These are phyloP conservation scores for Cryptocephalus primarius DNA, from an alignment of 2,888 invertebrate genomes.

Conservation along the genomic window DNA sequence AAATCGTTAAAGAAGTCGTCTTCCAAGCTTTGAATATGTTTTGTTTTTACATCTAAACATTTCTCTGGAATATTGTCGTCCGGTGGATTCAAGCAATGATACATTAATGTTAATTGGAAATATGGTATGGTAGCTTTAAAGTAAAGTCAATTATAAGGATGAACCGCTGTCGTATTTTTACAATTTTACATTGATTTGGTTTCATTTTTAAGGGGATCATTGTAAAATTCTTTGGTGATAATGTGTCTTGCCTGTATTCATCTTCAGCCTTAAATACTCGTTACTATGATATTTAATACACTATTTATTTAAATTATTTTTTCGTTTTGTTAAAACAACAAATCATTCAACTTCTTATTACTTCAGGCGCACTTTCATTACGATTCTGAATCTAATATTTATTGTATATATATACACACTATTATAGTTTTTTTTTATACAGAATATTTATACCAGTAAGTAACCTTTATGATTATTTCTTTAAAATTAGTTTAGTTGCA, in stretches of 20 bases:
- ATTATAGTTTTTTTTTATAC: constrained; percentile 8
- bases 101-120: neutral
- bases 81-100: too few species aligned
- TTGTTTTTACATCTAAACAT: too few species aligned
- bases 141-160: neutral
- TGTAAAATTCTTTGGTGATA: neutral
- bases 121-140: neutral
- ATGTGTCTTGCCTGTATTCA: constrained; percentile 1
- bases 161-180: too few species aligned
- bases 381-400: constrained; percentile 2
- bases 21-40: too few species aligned
- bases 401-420: constrained; percentile 12
- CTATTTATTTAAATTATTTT: constrained; percentile 8
- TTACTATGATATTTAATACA: constrained; percentile 8
- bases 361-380: neutral
- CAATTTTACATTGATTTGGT: too few species aligned
- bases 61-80: too few species aligned
- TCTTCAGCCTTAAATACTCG: constrained; percentile 6
- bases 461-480: constrained; percentile 4
- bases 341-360: neutral
- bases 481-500: constrained; percentile 15
- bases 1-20: too few species aligned
- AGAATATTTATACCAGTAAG: neutral
- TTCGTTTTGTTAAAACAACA: neutral
- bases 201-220: too few species aligned